These are phyloP conservation scores for Caenorhabditis sinica DNA, from an alignment of 2,888 invertebrate genomes.

Conservation along the genomic window DNA sequence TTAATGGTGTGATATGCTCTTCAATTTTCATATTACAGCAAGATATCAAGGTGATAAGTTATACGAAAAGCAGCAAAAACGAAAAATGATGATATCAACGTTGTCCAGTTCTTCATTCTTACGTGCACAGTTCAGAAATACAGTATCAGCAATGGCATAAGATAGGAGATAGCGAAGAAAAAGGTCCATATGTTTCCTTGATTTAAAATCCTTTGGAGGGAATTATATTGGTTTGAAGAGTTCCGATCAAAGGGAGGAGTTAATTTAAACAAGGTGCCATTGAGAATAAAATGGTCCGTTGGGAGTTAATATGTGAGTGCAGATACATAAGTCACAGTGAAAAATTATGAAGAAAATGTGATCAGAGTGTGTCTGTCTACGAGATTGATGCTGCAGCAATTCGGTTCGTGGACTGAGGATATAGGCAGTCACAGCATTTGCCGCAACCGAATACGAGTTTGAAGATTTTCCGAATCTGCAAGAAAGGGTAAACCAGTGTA, in stretches of 20 bases:
- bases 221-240: neutral
- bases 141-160: constrained; percentile 23
- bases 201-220: neutral
- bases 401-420: neutral
- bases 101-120: constrained; percentile 31
- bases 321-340: too few species aligned
- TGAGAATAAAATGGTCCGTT: too few species aligned
- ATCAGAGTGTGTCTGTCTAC: neutral
- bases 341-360: neutral
- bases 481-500: neutral
- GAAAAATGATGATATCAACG: constrained; percentile 41
- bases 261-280: neutral
- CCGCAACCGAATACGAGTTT: neutral
- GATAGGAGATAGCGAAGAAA: neutral
- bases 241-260: neutral
- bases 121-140: constrained; percentile 35
- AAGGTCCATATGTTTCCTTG: constrained; percentile 31
- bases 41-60: too few species aligned
- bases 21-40: too few species aligned
- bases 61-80: too few species aligned
- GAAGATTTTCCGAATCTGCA: constrained; percentile 19
- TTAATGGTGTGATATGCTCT: too few species aligned
- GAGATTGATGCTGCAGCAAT: neutral
- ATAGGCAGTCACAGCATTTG: neutral
- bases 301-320: too few species aligned